Conservation (phyloP, 2,797 vertebrate species). For the Fistularia tabacaria region DNA sequence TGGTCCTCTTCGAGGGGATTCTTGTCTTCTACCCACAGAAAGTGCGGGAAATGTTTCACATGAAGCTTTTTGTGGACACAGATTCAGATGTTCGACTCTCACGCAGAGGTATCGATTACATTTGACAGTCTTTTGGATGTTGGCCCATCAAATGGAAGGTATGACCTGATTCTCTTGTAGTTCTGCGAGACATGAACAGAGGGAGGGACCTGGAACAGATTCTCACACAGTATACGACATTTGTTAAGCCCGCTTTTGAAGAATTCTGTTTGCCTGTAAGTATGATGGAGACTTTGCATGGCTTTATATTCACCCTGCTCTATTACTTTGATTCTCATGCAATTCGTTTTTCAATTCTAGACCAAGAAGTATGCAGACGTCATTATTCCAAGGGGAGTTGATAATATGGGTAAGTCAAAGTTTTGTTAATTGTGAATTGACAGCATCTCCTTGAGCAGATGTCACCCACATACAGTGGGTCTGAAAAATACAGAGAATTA, state of each 20-base stretch:
- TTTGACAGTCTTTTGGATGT: not conserved
- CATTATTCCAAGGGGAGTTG: constrained; percentile 94
- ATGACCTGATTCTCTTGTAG: constrained; percentile 56
- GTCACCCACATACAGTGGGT: too few species aligned
- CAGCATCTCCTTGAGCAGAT: not conserved
- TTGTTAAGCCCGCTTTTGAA: constrained; percentile 97
- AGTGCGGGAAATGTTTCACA: constrained; percentile 95
- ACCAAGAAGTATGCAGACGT: constrained; percentile 98
- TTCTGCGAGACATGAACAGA: constrained; percentile 91
- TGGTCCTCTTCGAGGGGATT: constrained; percentile 95
- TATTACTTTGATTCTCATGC: not conserved
- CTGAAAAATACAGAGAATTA: too few species aligned
- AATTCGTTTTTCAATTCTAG: constrained; percentile 61
- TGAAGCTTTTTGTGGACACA: constrained; percentile 96
- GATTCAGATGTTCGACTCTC: constrained; percentile 94
- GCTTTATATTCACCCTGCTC: not conserved
- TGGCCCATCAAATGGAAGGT: not conserved
- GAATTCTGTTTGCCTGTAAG: constrained; percentile 96
- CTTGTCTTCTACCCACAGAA: constrained; percentile 93
- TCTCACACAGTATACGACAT: constrained; percentile 92
- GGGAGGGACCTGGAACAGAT: constrained; percentile 97
- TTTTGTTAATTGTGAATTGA: not conserved
- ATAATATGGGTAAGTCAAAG: constrained; percentile 90
- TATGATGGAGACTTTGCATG: constrained; percentile 1
- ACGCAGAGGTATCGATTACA: constrained; percentile 77